These are phyloP conservation scores for Hedychridium roseum DNA, from an alignment of 2,888 invertebrate genomes.

Conservation along the genomic window DNA sequence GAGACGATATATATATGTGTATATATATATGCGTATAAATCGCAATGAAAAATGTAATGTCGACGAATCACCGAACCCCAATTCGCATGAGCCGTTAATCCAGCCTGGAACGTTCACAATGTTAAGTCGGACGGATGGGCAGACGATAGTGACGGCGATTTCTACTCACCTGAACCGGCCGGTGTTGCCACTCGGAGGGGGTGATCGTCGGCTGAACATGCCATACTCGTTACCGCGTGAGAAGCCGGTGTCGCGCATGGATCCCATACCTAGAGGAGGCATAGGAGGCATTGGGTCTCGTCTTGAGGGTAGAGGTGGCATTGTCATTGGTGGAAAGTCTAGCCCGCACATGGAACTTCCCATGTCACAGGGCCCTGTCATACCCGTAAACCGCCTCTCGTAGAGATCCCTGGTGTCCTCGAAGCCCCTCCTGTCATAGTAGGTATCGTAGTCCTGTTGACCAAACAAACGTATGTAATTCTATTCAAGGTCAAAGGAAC, in stretches of 20 bases:
- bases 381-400: conserved; percentile 78
- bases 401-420: conserved; percentile 83
- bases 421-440: conserved; percentile 80
- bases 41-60: conserved; percentile 30
- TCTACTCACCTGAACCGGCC: conserved; percentile 62
- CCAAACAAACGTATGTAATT: conserved; percentile 4
- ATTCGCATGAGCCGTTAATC: conserved; percentile 61
- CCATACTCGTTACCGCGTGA: conserved; percentile 74
- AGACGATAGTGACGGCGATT: conserved; percentile 29
- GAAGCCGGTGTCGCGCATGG: conserved; percentile 73
- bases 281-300: conserved; percentile 81
- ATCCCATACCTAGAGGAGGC: conserved; percentile 76
- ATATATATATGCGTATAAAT: too few relatives aligned
- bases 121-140: conserved; percentile 57
- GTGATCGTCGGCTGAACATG: conserved; percentile 85
- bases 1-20: too few relatives aligned
- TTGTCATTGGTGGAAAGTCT: conserved; percentile 69
- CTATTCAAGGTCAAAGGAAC: too few relatives aligned
- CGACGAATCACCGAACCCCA: conserved; percentile 53
- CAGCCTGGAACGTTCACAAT: conserved; percentile 57
- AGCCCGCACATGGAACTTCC: conserved; percentile 65
- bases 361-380: conserved; percentile 68
- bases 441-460: conserved; percentile 75
- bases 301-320: conserved; percentile 75
- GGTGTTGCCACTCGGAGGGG: conserved; percentile 67